Percentiles rank a stretch among this genome's conserved stretches.
Conservation (phyloP, 1,140 invertebrate species). For the Drosophila azteca region DNA sequence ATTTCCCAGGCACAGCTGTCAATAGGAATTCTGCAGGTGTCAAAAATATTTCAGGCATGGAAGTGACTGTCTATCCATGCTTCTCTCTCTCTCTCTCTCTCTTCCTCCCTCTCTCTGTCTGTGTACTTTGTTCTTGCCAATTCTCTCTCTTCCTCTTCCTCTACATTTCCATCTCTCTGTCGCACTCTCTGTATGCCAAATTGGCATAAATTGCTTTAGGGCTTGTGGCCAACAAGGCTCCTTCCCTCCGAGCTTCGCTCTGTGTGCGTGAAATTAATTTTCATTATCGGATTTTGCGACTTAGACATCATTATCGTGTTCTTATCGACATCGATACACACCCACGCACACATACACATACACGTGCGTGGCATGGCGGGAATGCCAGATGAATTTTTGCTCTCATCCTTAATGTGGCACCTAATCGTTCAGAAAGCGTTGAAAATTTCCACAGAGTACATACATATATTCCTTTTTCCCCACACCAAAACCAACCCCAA, state of each 20-base stretch:
- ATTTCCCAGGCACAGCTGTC: constrained; percentile 54
- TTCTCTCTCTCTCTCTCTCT: background rate
- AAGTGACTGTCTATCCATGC: constrained; percentile 36
- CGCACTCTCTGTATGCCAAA: constrained; percentile 19
- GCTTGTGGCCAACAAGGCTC: constrained; percentile 33
- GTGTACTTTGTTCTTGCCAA: no score
- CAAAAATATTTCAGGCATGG: constrained; percentile 78
- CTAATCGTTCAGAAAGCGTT: constrained; percentile 68
- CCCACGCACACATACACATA: constrained; percentile 9
- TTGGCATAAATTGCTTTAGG: constrained; percentile 65
- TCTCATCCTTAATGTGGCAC: constrained; percentile 39
- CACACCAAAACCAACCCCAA: no score
- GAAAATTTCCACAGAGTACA: constrained; percentile 39
- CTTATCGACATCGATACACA: constrained; percentile 60
- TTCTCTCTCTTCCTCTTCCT: no score
- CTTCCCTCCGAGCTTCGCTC: background rate
- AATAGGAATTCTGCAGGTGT: constrained; percentile 79
- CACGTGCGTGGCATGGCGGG: constrained; percentile 7
- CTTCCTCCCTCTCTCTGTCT: background rate
- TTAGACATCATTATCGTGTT: constrained; percentile 78
- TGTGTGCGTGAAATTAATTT: constrained; percentile 70
- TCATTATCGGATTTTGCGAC: constrained; percentile 78
- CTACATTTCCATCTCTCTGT: background rate
- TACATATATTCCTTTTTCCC: constrained; percentile 10
- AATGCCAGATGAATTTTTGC: constrained; percentile 20